Conservation (phyloP, 2,797 vertebrate species). For the Onychomys arenicola region DNA sequence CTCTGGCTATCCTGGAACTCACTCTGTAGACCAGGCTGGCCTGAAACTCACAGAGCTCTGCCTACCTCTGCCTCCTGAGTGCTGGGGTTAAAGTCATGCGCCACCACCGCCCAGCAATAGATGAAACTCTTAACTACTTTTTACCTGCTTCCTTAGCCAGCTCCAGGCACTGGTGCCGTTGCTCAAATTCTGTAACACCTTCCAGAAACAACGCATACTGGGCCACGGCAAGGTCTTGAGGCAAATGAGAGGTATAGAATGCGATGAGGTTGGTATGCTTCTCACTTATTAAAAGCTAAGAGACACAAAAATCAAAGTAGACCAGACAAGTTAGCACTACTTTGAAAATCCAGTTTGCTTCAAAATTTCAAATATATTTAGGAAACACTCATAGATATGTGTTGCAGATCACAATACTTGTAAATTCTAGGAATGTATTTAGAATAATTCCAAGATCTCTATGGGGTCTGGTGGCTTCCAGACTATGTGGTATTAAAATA, state of each 20-base stretch:
- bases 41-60: background rate
- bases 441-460: constrained; percentile 35
- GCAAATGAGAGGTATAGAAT: constrained; percentile 95
- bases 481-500: constrained; percentile 37
- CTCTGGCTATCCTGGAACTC: background rate
- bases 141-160: constrained; percentile 95
- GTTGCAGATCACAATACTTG: background rate
- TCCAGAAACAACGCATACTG: constrained; percentile 95
- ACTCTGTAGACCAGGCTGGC: no score
- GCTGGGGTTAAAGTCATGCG: background rate
- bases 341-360: constrained; percentile 43
- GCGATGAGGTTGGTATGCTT: constrained; percentile 94
- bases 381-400: constrained; percentile 28
- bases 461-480: constrained; percentile 11
- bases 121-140: constrained; percentile 12
- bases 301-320: constrained; percentile 18
- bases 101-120: background rate
- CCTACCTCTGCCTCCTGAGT: background rate
- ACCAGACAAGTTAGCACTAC: constrained; percentile 36
- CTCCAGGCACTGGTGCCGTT: constrained; percentile 93
- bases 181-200: constrained; percentile 92
- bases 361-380: constrained; percentile 57
- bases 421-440: background rate
- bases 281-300: constrained; percentile 91
- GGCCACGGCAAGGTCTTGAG: constrained; percentile 90